phyloP scores from a whole-genome alignment of 2,113 vertebrate species.

The Brienomyrus brachyistius region DNA sequence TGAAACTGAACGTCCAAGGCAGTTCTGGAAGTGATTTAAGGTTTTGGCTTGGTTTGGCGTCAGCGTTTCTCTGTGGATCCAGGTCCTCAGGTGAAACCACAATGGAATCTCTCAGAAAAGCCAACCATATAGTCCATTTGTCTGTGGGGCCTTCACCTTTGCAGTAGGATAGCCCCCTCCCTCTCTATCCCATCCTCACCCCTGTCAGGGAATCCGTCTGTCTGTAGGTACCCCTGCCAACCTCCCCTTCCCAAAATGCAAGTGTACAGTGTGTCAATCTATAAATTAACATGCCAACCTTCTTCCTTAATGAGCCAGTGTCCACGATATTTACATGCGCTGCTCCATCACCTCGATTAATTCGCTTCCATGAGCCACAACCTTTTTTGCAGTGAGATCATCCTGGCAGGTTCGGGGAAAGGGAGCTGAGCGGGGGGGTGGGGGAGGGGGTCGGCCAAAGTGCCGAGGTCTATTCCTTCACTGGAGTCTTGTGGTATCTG shows the following conservation, averaged over 20 bases:
- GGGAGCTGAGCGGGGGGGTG: neutral
- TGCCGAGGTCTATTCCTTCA: neutral
- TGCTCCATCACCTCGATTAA: neutral
- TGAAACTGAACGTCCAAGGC: neutral
- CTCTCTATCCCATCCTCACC: neutral
- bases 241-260: neutral
- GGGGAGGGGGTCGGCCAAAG: neutral
- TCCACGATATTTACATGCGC: neutral
- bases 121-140: neutral
- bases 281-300: neutral
- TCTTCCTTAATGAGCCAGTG: neutral
- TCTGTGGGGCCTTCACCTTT: neutral
- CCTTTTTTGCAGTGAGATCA: neutral
- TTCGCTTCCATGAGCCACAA: neutral
- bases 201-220: neutral
- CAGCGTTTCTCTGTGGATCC: neutral
- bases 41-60: neutral
- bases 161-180: neutral
- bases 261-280: neutral
- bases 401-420: neutral
- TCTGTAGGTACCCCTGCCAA: neutral
- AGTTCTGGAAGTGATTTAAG: neutral
- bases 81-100: neutral
- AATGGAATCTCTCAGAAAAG: neutral
- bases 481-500: neutral